These are phyloP conservation scores for Paralichthys olivaceus DNA, from an alignment of 2,113 vertebrate genomes.

Conservation along the genomic window DNA sequence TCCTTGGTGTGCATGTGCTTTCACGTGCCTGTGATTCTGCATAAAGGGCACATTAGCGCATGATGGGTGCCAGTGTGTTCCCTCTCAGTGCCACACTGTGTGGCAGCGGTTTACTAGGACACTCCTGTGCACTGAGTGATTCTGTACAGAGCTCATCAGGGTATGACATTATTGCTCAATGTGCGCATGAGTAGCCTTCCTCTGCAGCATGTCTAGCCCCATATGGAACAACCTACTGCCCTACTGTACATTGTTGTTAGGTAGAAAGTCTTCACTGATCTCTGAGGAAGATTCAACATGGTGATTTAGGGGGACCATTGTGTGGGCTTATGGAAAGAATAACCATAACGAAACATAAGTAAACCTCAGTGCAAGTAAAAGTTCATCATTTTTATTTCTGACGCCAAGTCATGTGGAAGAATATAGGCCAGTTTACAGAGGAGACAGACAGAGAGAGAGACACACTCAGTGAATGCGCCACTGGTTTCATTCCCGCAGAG, in stretches of 20 bases:
- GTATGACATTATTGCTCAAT: slow-evolving; percentile 75
- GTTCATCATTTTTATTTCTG: neutral
- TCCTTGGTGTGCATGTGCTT: neutral
- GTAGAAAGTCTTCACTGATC: slow-evolving; percentile 46
- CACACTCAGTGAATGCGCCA: neutral
- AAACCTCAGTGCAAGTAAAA: slow-evolving; percentile 15
- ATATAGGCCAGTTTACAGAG: slow-evolving; percentile 41
- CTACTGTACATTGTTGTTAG: slow-evolving; percentile 71
- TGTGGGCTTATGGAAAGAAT: neutral
- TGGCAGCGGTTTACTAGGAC: slow-evolving; percentile 60
- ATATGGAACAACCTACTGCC: slow-evolving; percentile 65
- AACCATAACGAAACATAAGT: neutral
- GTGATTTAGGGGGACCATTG: neutral
- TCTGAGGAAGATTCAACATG: slow-evolving; percentile 10
- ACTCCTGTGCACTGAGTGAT: slow-evolving; percentile 51
- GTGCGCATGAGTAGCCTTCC: slow-evolving; percentile 65
- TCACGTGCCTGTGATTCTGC: neutral
- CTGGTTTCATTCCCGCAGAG: slow-evolving; percentile 28
- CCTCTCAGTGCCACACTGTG: slow-evolving; percentile 24
- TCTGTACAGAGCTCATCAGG: slow-evolving; percentile 55
- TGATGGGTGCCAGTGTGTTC: slow-evolving; percentile 25
- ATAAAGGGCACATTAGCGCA: slow-evolving; percentile 21
- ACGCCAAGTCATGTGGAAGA: slow-evolving; percentile 41
- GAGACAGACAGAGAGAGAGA: slow-evolving; percentile 28
- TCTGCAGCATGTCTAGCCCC: slow-evolving; percentile 62